Evolutionary conservation across 2,888 invertebrate genomes (phyloP), one percentile per base, ranked within the genome.

Genomic region (Trissolcus brochymenae): DNA sequence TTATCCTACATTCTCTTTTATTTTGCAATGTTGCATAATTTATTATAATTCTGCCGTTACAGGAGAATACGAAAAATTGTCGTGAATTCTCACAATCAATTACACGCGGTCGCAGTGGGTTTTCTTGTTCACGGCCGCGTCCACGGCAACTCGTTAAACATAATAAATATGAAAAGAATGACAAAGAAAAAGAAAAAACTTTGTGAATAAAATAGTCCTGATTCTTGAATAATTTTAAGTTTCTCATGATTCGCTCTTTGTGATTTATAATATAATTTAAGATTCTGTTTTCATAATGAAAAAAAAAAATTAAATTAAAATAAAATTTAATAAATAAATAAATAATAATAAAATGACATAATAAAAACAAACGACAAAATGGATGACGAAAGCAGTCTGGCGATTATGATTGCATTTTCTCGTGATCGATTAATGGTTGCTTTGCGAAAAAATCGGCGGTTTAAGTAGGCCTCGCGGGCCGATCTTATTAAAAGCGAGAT

Each of bases 1-100:
- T 65, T 65, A 51, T 70, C 54, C 64, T 65, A 60, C 70, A 56
- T 65, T 67, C 62, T 41, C 75, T 68, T 35, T 49, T 40, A 70
- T 75, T 75, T 70, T 75, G 70, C 75, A 70, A 75, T 62, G 70
- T 65, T 75, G 75, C 75, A 75, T 70, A 75, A 75, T 75, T 75
- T 70, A 75, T 75, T 75, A 70, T 70, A 70, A 75, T 75, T 75
- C 60, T 29, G 70, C 65, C 54, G 29, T 61, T 41, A 53, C 51
- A 57, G 67, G 40, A 67, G 53, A 53, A 54, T 11, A 35, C 7
- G 9, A 35, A 35, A 54, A 53, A 25, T 60, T 46, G 55, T 35
- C 19, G 29, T 59, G 54, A 41, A 43, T 75, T 75, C 75, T 65
- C 70, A 64, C 75, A 75, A 68, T 75, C 62, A 68, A 67, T 74